phyloP scores from a whole-genome alignment of 1,140 invertebrate genomes.

The Drosophila kanapiae region DNA sequence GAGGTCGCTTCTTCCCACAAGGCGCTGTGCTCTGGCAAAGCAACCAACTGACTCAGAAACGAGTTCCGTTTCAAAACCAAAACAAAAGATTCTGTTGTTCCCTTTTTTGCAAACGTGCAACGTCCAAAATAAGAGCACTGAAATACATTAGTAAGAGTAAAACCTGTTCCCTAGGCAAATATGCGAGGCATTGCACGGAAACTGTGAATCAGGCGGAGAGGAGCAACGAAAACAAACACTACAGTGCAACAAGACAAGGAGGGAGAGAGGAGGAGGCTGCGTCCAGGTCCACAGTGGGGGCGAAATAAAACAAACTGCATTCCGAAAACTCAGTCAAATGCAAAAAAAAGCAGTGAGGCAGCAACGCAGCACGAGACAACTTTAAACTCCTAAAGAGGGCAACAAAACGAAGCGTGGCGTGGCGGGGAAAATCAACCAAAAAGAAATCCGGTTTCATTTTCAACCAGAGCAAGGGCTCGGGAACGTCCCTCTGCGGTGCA shows the following conservation, averaged over 20 bases:
- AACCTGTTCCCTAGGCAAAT: slow-evolving; percentile 49
- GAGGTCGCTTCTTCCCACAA: not conserved
- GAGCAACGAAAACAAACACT: slow-evolving; percentile 27
- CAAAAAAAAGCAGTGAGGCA: slow-evolving; percentile 45
- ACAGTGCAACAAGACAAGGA: slow-evolving; percentile 20
- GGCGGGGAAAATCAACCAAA: slow-evolving; percentile 43
- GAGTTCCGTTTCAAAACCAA: slow-evolving; percentile 68
- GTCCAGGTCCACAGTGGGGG: slow-evolving; percentile 37
- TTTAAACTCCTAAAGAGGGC: slow-evolving; percentile 63
- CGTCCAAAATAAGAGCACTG: slow-evolving; percentile 18
- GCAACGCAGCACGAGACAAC: slow-evolving; percentile 49
- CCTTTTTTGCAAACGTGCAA: slow-evolving; percentile 12
- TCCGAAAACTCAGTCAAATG: slow-evolving; percentile 78
- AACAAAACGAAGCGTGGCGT: slow-evolving; percentile 22
- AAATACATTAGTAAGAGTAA: slow-evolving; percentile 32
- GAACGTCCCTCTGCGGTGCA: slow-evolving; percentile 30
- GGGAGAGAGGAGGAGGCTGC: slow-evolving; percentile 26
- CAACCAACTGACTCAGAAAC: slow-evolving; percentile 55
- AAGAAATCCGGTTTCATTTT: slow-evolving; percentile 82
- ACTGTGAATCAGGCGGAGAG: slow-evolving; percentile 55
- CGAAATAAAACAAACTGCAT: slow-evolving; percentile 68
- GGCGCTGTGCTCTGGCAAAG: slow-evolving; percentile 6
- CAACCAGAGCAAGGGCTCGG: slow-evolving; percentile 65
- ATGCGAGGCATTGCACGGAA: slow-evolving; percentile 65
- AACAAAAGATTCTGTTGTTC: slow-evolving; percentile 59